Base-by-base conservation (phyloP, 2,888 invertebrate species). In the Hydrotaea diabolus region DNA sequence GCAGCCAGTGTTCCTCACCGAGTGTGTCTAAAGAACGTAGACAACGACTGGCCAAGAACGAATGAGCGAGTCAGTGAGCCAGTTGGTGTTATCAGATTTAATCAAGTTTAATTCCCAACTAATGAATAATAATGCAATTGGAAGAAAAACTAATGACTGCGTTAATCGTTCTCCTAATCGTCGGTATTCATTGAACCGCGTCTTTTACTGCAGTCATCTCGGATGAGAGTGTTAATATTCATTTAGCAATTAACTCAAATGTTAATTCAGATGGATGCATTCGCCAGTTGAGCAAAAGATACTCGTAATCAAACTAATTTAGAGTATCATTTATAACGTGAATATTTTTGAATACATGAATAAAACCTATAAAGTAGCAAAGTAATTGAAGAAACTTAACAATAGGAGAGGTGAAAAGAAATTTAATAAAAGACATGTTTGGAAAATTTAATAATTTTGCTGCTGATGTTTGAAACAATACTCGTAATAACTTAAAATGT, bases 41-140 rank as follows among this genome's bases (percentile, higher is more conserved):
- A n/a, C n/a, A n/a, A n/a, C n/a, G n/a, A n/a, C n/a, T n/a, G n/a
- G n/a, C n/a, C n/a, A n/a, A n/a, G n/a, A n/a, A n/a, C n/a, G n/a
- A 2, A 21, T 53, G 55, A 21, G 21, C 19, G 3, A 21, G 7
- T n/a, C 3, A 59, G 26, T 26, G 59, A 9, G 64, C 0, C 2
- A 15, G 13, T 31, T 57, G 66, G 73, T 64, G 62, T 15, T 17
- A 36, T 39, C 19, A 46, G 73, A 55, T 73, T 73, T 7, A 79
- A 64, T 39, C 19, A 55, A 55, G 31, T 59, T 66, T 69, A 46
- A 75, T 74, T 69, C 36, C 11, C 21, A 66, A 46, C 66, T 75
- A 69, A 75, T 74, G 74, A 75, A 80, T 46, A 46, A 69, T 69
- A 80, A 74, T 75, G 55, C 31, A 74, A 75, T 69, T 69, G 64